Base-by-base conservation (phyloP, 2,888 invertebrate species). In the Perdita meconis region DNA sequence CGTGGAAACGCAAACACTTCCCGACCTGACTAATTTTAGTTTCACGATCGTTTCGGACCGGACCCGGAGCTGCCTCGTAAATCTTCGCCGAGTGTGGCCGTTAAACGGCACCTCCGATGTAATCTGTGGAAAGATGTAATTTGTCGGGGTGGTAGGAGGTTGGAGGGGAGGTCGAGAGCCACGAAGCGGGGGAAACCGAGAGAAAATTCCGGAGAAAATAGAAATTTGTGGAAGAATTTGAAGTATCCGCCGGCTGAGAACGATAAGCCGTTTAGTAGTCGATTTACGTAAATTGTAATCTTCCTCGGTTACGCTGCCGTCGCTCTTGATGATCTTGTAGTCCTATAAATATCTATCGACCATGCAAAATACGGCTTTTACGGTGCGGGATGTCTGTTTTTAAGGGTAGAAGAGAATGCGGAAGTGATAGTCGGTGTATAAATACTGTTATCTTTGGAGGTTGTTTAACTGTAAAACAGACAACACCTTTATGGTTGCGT, bases 51-150 rank as follows among this genome's bases (percentile, higher is more conserved):
- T 47, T 60, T 47, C 36, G 71, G 67, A 56, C 53, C 69, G 64
- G 53, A 5, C 30, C 56, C 34, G 40, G 47, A 34, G 22, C 44
- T 40, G 59, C n/a, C 60, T 65, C 73, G 67, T 80, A 79, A 71
- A 79, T 79, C 71, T 76, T 61, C n/a, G 60, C 16, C n/a, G 61
- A 65, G 68, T 24, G 68, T 47, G 64, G 57, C 71, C 66, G 66
- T 78, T 76, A 69, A 78, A 70, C 77, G 75, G 53, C 60, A 65
- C 51, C 60, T 44, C 63, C 60, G 56, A 61, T 57, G 75, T 65
- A 69, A 65, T 76, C 75, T 65, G 65, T 63, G 65, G 76, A 70
- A 70, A 78, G 78, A 72, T 51, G 68, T 78, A 79, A 79, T 79
- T 79, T 73, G 79, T 79, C 66, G 57, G 16, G 51, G 22, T 50